Evolutionary conservation across 2,888 invertebrate species (phyloP), one percentile per base, ranked within the genome.

Genomic region (Drosophila greeni): DNA sequence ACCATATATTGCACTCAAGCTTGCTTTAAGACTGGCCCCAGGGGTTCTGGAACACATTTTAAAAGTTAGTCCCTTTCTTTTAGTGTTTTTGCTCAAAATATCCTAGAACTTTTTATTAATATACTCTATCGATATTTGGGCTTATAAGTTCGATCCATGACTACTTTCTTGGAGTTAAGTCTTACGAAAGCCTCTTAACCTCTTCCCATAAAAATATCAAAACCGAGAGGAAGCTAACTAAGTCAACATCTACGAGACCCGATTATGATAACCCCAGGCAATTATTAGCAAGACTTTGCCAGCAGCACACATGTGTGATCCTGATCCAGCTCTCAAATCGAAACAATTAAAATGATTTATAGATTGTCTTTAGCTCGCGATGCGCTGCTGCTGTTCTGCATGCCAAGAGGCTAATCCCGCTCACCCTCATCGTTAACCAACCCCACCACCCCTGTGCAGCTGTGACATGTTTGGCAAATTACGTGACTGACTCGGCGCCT

Each of bases 281-380:
- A 29, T 31, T 31, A 16, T 14, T 29, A 12, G 5, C 16, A 20
- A 29, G 18, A 26, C 18, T n/a, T n/a, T 9, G 26, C 42, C 6
- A 18, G 16, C 34, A 18, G 14, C 29, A n/a, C 20, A 29, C 36
- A 36, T 23, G 18, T 18, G 42, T 24, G 23, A 40, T 20, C 23
- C 47, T 29, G 29, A 48, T 33, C 29, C 40, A 9, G 29, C 45
- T 52, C 34, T 36, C 49, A 33, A 61, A 60, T 53, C 53, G 48
- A 56, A 62, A 54, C 82, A 79, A 82, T 82, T 84, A 82, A 67
- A 26, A 75, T 79, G 79, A 79, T 79, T 84, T 79, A 84, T 84
- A 62, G 84, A 76, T 76, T 75, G 73, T 53, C 67, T 24, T 78
- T 83, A 65, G 49, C 66, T 23, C 12, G 59, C 49, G 36, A 40